Percentiles rank a stretch among this genome's conserved stretches.
Evolutionary conservation across 2,888 invertebrate genomes (phyloP).

Genomic region (Cenopis cana): DNA sequence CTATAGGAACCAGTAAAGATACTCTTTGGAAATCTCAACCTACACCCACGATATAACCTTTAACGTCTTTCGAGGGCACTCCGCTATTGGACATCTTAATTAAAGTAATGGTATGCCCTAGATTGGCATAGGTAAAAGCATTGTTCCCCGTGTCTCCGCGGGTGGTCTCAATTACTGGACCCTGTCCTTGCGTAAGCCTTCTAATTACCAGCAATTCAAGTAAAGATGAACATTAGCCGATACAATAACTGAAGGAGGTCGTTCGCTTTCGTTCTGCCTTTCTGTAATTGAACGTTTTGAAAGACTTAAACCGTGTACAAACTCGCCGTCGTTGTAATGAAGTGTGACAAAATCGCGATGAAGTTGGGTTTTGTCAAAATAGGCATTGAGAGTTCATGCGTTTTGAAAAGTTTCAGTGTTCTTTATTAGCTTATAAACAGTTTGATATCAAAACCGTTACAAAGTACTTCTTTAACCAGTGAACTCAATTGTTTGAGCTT

Average conservation of each 20-base stretch:
- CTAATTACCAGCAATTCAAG: conserved; percentile 70
- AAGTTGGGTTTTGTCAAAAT: background rate
- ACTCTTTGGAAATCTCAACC: conserved; percentile 9
- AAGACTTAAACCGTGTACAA: background rate
- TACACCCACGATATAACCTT: conserved; percentile 23
- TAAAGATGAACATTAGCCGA: conserved; percentile 62
- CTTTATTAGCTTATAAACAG: background rate
- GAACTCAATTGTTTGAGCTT: background rate
- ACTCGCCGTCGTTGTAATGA: background rate
- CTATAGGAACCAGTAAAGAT: background rate
- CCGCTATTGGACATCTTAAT: conserved; percentile 41
- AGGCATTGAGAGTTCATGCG: background rate
- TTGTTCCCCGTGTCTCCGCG: conserved; percentile 56
- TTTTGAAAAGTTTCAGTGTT: background rate
- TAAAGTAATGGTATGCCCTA: conserved; percentile 58
- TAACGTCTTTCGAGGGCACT: conserved; percentile 18
- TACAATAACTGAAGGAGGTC: conserved; percentile 53
- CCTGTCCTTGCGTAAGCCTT: conserved; percentile 60
- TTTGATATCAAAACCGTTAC: background rate
- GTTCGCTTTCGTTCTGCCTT: conserved; percentile 57
- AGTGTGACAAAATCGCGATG: background rate
- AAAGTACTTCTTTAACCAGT: background rate
- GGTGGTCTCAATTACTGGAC: conserved; percentile 71
- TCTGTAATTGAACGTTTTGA: conserved; percentile 37
- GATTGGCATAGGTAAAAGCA: conserved; percentile 60